Evolutionary conservation across 53 echinoderm and acorn worm genomes (phyloP).

Genomic region (Stichopus horrens): DNA sequence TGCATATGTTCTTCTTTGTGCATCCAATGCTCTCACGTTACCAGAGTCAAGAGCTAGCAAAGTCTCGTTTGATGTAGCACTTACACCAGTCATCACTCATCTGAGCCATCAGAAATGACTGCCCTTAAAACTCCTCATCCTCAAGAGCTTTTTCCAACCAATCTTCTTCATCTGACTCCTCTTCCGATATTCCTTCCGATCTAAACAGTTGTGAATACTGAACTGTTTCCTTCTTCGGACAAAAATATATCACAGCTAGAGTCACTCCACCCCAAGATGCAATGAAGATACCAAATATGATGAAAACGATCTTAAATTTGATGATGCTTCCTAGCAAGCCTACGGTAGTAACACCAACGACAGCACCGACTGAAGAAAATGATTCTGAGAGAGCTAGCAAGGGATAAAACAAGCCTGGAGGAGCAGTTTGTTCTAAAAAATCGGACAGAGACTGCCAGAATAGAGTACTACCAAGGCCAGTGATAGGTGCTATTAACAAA

Average conservation of each 20-base stretch:
- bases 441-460: conserved; percentile 62
- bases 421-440: conserved; percentile 76
- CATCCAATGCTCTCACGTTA: too few species aligned
- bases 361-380: conserved; percentile 72
- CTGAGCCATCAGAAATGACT: too few species aligned
- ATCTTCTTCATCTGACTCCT: conserved; percentile 65
- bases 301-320: conserved; percentile 63
- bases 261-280: conserved; percentile 66
- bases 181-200: conserved; percentile 50
- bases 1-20: too few species aligned
- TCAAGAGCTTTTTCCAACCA: conserved; percentile 86
- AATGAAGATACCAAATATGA: conserved; percentile 59
- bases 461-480: conserved; percentile 66
- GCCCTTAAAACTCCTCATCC: conserved; percentile 2
- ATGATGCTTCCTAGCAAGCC: conserved; percentile 69
- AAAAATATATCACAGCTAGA: conserved; percentile 56
- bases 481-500: conserved; percentile 70
- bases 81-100: too few species aligned
- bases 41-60: too few species aligned
- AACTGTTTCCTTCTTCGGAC: conserved; percentile 75
- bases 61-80: too few species aligned
- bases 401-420: conserved; percentile 73
- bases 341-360: conserved; percentile 61
- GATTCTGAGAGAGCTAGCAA: conserved; percentile 66
- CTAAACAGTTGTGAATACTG: conserved; percentile 85